Conservation (phyloP, 1,140 invertebrate species). For the Conus betulinus region DNA sequence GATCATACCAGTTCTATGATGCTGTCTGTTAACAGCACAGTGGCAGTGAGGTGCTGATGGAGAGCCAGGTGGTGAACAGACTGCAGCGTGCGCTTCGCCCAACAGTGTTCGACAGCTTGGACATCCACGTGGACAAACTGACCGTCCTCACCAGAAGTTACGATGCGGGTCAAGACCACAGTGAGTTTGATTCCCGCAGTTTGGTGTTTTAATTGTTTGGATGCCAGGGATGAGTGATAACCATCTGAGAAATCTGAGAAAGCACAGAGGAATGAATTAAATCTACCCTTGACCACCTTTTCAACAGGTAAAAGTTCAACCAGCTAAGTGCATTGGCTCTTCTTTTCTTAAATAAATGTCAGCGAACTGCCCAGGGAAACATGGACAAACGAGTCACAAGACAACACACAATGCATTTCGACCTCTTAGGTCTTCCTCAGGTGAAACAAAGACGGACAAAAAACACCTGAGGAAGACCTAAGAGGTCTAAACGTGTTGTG, state of each 20-base stretch:
- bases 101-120: constrained; percentile 44
- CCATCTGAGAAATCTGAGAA: no score
- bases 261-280: not conserved
- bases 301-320: no score
- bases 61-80: not conserved
- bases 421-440: no score
- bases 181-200: not conserved
- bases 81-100: constrained; percentile 26
- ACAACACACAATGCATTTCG: no score
- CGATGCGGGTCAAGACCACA: not conserved
- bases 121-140: constrained; percentile 43
- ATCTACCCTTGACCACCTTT: not conserved
- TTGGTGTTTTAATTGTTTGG: not conserved
- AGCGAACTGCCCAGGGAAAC: no score
- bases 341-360: no score
- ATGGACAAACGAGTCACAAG: no score
- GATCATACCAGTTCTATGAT: no score
- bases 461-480: no score
- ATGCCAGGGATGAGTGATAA: not conserved
- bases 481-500: no score
- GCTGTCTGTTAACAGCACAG: not conserved
- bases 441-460: no score
- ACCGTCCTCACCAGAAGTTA: constrained; percentile 16
- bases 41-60: not conserved
- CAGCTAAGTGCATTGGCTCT: no score